Percentiles rank a stretch among this genome's conserved stretches.
These are phyloP conservation scores for Chrysemys picta DNA, from an alignment of 2,113 vertebrate genomes.

Conservation along the genomic window DNA sequence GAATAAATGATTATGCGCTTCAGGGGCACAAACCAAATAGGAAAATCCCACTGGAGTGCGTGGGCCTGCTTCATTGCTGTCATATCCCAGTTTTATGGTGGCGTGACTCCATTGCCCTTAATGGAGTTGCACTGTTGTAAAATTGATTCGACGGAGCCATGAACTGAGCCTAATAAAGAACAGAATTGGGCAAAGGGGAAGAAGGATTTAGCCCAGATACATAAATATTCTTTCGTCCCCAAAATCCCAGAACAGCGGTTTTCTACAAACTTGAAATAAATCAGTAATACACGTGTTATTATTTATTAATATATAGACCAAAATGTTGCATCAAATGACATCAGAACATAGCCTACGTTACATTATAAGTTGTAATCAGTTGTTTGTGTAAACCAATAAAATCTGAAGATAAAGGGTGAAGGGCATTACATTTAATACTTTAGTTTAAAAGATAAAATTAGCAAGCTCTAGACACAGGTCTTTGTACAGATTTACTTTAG, in stretches of 20 bases:
- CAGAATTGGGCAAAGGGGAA: background rate
- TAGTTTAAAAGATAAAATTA: background rate
- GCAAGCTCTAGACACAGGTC: background rate
- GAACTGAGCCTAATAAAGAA: background rate
- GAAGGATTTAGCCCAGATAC: background rate
- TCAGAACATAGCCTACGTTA: fast-evolving
- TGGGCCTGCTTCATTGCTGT: background rate
- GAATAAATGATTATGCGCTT: background rate
- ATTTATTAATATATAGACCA: fast-evolving
- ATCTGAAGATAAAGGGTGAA: background rate
- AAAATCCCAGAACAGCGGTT: background rate
- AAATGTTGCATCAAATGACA: fast-evolving
- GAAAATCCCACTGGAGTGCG: background rate
- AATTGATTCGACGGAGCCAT: background rate
- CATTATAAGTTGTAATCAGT: background rate
- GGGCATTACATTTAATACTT: background rate
- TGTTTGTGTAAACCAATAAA: background rate
- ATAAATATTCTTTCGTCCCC: background rate
- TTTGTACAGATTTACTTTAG: background rate
- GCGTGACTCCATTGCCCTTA: background rate
- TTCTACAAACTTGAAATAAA: background rate
- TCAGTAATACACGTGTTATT: background rate
- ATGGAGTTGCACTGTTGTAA: background rate
- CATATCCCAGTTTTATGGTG: background rate
- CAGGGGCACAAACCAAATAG: background rate